Evolutionary conservation across 2,888 invertebrate species (phyloP).

Genomic region (Anagyrus pseudococci): DNA sequence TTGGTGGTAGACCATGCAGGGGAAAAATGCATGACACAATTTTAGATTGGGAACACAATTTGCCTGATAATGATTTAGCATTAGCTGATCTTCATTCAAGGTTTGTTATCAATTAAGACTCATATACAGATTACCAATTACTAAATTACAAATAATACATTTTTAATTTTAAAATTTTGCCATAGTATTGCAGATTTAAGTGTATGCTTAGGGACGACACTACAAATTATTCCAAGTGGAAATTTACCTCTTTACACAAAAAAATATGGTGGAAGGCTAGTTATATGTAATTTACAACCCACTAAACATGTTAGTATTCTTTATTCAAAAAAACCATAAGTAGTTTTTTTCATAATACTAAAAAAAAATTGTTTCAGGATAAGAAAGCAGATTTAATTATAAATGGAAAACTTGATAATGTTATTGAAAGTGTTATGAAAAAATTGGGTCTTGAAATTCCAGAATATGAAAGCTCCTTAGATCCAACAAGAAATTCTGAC

Average conservation of each 20-base stretch:
- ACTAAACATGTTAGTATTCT: slow-evolving; percentile 86
- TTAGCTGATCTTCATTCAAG: slow-evolving; percentile 87
- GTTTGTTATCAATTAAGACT: slow-evolving; percentile 50
- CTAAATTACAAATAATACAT: not conserved
- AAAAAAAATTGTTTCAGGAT: slow-evolving; percentile 67
- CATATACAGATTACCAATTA: too few relatives aligned
- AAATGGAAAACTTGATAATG: slow-evolving; percentile 86
- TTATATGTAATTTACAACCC: slow-evolving; percentile 95
- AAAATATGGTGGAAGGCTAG: slow-evolving; percentile 85
- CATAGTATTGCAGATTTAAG: slow-evolving; percentile 89
- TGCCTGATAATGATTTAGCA: slow-evolving; percentile 86
- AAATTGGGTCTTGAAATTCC: slow-evolving; percentile 77
- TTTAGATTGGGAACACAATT: slow-evolving; percentile 95
- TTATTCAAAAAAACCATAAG: not conserved
- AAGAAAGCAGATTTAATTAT: slow-evolving; percentile 90
- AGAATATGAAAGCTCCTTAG: slow-evolving; percentile 70
- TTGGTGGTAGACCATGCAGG: slow-evolving; percentile 77
- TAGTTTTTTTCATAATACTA: slow-evolving; percentile 1
- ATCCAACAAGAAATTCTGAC: slow-evolving; percentile 70
- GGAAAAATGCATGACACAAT: slow-evolving; percentile 90
- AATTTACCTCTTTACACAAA: slow-evolving; percentile 87
- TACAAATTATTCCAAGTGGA: slow-evolving; percentile 97
- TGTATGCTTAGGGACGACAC: slow-evolving; percentile 94
- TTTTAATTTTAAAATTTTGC: slow-evolving; percentile 43
- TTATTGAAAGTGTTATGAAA: slow-evolving; percentile 78